phyloP scores from a whole-genome alignment of 2,888 invertebrate species.

The Elegia similella region DNA sequence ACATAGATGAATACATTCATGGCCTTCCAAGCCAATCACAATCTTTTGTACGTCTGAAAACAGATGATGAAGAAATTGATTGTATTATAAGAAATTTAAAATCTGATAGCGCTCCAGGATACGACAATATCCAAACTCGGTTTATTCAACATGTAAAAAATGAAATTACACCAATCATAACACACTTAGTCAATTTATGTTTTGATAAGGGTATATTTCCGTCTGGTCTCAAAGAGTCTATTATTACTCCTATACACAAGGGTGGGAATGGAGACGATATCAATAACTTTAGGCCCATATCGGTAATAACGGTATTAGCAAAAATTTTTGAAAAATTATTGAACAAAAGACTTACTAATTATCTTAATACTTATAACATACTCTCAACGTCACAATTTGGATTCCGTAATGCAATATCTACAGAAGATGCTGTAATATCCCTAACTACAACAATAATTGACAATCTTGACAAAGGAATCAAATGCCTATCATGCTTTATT shows the following conservation, averaged over 20 bases:
- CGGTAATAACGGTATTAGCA: background rate
- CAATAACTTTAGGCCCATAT: background rate
- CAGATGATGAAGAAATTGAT: conserved; percentile 18
- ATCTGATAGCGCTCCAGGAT: conserved; percentile 19
- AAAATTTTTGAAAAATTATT: conserved; percentile 1
- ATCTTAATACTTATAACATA: background rate
- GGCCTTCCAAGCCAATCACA: background rate
- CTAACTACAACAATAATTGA: background rate
- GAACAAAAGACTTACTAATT: background rate
- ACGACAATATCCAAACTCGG: conserved; percentile 18
- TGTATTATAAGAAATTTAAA: conserved; percentile 7
- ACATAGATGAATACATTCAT: background rate
- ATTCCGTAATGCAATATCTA: background rate
- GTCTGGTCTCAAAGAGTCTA: conserved; percentile 10
- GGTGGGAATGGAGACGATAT: background rate
- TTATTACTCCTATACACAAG: conserved; percentile 18
- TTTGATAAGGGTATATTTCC: conserved; percentile 15
- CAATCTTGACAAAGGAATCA: background rate
- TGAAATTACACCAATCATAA: conserved; percentile 17
- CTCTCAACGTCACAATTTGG: background rate
- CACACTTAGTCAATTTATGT: conserved; percentile 19
- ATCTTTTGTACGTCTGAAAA: conserved; percentile 18
- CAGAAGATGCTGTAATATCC: background rate
- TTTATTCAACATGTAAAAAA: conserved; percentile 18
- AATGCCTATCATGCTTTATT: background rate